Evolutionary conservation across 2,888 invertebrate genomes (phyloP), one percentile per base, ranked within the genome.

Genomic region (Psylliodes chrysocephalus): DNA sequence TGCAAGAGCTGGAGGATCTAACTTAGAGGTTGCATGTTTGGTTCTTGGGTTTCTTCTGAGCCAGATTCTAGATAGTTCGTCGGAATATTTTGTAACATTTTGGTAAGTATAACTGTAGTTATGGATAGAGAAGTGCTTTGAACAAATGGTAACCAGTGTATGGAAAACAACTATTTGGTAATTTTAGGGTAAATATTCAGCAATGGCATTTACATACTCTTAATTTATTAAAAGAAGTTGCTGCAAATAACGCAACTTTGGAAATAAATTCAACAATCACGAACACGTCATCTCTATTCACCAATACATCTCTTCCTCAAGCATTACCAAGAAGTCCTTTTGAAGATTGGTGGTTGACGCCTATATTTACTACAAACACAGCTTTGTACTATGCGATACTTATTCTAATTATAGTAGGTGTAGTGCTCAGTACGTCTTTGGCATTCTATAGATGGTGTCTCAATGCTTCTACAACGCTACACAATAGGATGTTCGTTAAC

Each of bases 41-140:
- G 90, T 90, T 68, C 71, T 89, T 25, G 47, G 62, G 14, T 71
- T 73, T 57, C 7, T 69, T 14, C 1, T 63, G 2, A 66, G 68
- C 14, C 71, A 72, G 53, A 19, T 64, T 17, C 81, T 90, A 42
- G 91, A 90, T 1, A 93, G 92, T 7, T 87, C 87, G 8, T 88
- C 90, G 0, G 94, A 94, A 79, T 93, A 89, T 83, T 94, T 92
- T 84, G 86, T 93, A 2, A 88, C 91, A 2, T 89, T 87, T 77
- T 94, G 93, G 93, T 89, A 72, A 83, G 82, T n/a, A 76, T 35
- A n/a, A n/a, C n/a, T n/a, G n/a, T n/a, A n/a, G n/a, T n/a, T n/a
- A n/a, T n/a, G n/a, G n/a, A n/a, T n/a, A n/a, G n/a, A n/a, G n/a
- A n/a, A n/a, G n/a, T n/a, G n/a, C 30, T 51, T 15, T 12, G 17